A percentile compares a stretch with the other conserved stretches of the same genome.
Conservation (phyloP, 1,140 invertebrate species). For the Leptoteleia sp. region DNA sequence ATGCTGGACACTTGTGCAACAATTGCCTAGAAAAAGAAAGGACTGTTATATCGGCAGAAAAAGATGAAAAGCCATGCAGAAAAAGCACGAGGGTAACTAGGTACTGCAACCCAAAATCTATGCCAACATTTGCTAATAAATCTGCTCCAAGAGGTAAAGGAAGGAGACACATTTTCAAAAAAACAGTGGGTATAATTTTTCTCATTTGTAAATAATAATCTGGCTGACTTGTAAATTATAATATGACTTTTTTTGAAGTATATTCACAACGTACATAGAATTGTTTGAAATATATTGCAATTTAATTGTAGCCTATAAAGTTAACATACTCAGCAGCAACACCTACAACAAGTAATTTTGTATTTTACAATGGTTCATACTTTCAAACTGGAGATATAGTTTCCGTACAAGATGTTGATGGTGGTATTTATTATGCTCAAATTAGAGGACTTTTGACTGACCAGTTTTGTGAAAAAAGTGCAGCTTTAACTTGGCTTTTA, state of each 20-base stretch:
- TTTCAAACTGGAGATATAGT: conserved; percentile 96
- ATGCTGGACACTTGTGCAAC: conserved; percentile 84
- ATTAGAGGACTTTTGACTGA: conserved; percentile 93
- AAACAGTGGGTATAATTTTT: conserved; percentile 81
- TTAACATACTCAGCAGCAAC: conserved; percentile 76
- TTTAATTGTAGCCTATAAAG: conserved; percentile 44
- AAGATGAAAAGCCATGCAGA: conserved; percentile 79
- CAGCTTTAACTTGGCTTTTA: conserved; percentile 94
- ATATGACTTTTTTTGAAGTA: no score
- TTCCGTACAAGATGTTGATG: conserved; percentile 89
- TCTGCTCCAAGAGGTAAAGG: conserved; percentile 86
- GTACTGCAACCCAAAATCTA: conserved; percentile 81
- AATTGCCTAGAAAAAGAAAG: conserved; percentile 82
- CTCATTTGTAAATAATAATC: no score
- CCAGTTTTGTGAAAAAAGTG: conserved; percentile 96
- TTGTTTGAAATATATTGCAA: not conserved
- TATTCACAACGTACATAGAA: no score
- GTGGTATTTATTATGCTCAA: conserved; percentile 93
- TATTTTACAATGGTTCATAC: conserved; percentile 93
- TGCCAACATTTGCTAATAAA: conserved; percentile 70
- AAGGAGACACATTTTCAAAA: conserved; percentile 90
- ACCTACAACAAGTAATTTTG: conserved; percentile 88
- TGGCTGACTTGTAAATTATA: no score
- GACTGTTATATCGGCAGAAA: conserved; percentile 59
- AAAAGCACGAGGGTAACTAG: conserved; percentile 83